Conservation (phyloP, 1,140 invertebrate genomes). For the Batillaria attramentaria region DNA sequence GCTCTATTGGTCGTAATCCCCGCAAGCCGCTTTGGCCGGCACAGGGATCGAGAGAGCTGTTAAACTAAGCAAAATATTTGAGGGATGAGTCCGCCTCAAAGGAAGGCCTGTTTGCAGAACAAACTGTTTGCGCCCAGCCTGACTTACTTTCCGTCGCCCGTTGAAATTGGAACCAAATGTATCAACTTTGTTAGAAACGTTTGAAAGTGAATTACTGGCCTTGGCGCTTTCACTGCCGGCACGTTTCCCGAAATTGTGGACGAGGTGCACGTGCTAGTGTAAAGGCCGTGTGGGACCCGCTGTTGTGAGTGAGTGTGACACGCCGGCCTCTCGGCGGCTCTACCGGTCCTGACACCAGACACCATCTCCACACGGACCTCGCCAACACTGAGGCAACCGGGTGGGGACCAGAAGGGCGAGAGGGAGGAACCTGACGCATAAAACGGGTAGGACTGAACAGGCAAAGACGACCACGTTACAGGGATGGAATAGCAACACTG, state of each 20-base stretch:
- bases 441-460: not conserved
- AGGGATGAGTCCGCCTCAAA: slow-evolving; percentile 30
- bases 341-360: not conserved
- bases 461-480: not conserved
- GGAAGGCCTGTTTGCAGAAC: slow-evolving; percentile 26
- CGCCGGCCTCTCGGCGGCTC: not conserved
- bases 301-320: not conserved
- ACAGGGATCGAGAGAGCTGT: slow-evolving; percentile 27
- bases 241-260: slow-evolving; percentile 24
- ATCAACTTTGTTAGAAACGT: slow-evolving; percentile 38
- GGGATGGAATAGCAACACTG: not conserved
- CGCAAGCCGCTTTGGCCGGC: slow-evolving; percentile 14
- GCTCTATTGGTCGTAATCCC: slow-evolving; percentile 13
- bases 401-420: too few relatives aligned
- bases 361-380: too few relatives aligned
- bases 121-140: slow-evolving; percentile 23
- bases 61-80: slow-evolving; percentile 36
- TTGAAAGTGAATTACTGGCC: slow-evolving; percentile 33
- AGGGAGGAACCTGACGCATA: too few relatives aligned
- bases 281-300: not conserved
- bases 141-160: slow-evolving; percentile 21
- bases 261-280: slow-evolving; percentile 18
- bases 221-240: slow-evolving; percentile 12
- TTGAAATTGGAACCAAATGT: slow-evolving; percentile 26
- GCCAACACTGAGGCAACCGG: not conserved